Percentiles rank a stretch among this genome's conserved stretches.
Evolutionary conservation across 2,113 vertebrate genomes (phyloP).

Genomic region (Sturnira hondurensis): DNA sequence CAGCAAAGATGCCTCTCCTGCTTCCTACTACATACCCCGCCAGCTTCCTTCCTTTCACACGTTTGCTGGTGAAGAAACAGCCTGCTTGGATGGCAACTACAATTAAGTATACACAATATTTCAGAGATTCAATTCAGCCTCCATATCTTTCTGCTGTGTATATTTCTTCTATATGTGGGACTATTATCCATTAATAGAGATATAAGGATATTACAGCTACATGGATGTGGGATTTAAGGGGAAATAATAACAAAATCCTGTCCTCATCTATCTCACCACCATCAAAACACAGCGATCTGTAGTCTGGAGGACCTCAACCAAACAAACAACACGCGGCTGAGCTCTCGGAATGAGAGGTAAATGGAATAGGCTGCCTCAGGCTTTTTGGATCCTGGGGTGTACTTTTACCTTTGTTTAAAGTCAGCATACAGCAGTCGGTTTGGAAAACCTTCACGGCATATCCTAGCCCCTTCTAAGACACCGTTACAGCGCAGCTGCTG

Average conservation of each 20-base stretch:
- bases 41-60: not conserved
- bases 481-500: not conserved
- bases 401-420: constrained; percentile 60
- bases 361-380: not conserved
- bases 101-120: constrained; percentile 46
- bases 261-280: constrained; percentile 57
- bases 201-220: constrained; percentile 69
- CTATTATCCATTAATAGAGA: constrained; percentile 70
- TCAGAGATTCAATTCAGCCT: constrained; percentile 55
- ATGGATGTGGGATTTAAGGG: constrained; percentile 54
- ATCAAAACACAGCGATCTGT: constrained; percentile 64
- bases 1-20: not conserved
- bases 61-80: not conserved
- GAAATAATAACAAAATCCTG: constrained; percentile 69
- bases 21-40: not conserved
- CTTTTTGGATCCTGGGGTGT: not conserved
- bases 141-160: constrained; percentile 42
- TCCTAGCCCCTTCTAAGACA: not conserved
- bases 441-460: constrained; percentile 4
- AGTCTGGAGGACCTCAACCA: constrained; percentile 39
- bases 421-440: not conserved
- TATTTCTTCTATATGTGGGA: constrained; percentile 63
- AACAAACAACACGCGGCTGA: constrained; percentile 25
- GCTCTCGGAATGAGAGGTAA: not conserved
- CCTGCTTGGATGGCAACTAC: constrained; percentile 36